These are phyloP conservation scores for Listronotus oregonensis DNA, from an alignment of 1,140 invertebrate species.

Conservation along the genomic window DNA sequence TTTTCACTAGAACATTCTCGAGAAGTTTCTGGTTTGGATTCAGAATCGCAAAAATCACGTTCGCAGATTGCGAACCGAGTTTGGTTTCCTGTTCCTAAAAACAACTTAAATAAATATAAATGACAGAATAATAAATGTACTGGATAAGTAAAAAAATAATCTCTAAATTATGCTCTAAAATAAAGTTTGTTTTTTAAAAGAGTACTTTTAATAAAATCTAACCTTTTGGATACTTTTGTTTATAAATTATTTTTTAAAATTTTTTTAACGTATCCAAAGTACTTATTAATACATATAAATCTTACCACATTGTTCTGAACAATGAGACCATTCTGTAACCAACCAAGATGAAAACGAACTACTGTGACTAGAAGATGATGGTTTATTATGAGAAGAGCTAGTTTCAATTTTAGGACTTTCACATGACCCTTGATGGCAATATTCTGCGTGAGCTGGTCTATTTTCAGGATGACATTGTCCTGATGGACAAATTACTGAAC, in stretches of 20 bases:
- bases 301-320: slow-evolving; percentile 59
- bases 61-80: slow-evolving; percentile 61
- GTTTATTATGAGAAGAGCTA: slow-evolving; percentile 5
- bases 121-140: too few species aligned
- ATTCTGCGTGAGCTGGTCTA: slow-evolving; percentile 56
- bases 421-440: slow-evolving; percentile 62
- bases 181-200: not conserved
- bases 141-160: too few species aligned
- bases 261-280: too few species aligned
- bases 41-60: slow-evolving; percentile 57
- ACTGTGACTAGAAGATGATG: slow-evolving; percentile 9
- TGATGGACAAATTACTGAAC: slow-evolving; percentile 52
- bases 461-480: slow-evolving; percentile 49
- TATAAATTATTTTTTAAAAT: not conserved
- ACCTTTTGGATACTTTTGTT: too few species aligned
- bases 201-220: too few species aligned
- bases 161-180: not conserved
- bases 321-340: slow-evolving; percentile 58
- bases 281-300: too few species aligned
- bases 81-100: slow-evolving; percentile 59
- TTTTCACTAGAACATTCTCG: slow-evolving; percentile 66
- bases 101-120: too few species aligned
- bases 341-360: slow-evolving; percentile 52
- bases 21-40: slow-evolving; percentile 62
- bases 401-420: slow-evolving; percentile 17